Evolutionary conservation across 2,113 vertebrate species (phyloP).

Genomic region (Chamaea fasciata): DNA sequence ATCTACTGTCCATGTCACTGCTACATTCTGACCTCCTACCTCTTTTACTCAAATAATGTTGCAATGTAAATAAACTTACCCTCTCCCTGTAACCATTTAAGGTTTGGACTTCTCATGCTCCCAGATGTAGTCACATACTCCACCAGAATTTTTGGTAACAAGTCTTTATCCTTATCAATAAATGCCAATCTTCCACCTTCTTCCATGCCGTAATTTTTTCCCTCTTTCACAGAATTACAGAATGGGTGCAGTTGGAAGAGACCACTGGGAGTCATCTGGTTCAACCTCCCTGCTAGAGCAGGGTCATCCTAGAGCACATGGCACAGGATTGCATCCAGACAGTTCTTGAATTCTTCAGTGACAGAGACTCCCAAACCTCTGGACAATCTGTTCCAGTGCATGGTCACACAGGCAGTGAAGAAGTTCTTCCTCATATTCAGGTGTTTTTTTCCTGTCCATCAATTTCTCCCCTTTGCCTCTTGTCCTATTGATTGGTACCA

Average conservation of each 20-base stretch:
- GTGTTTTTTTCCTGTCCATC: neutral
- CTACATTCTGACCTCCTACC: neutral
- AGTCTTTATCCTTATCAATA: neutral
- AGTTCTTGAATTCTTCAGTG: neutral
- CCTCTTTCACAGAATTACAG: neutral
- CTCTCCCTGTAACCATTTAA: neutral
- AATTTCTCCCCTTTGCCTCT: neutral
- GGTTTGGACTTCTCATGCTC: neutral
- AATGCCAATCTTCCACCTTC: neutral
- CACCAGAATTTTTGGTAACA: neutral
- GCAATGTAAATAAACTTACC: neutral
- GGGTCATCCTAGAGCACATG: no score
- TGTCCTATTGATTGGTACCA: neutral
- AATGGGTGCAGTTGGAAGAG: neutral
- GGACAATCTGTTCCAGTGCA: neutral
- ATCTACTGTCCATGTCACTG: neutral
- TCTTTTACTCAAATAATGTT: neutral
- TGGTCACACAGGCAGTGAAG: accelerated
- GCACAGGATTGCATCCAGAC: neutral
- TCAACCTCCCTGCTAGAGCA: neutral
- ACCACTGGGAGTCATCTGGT: neutral
- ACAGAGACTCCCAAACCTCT: neutral
- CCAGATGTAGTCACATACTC: neutral
- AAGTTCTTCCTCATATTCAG: neutral
- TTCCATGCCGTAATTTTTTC: accelerated